Conservation (phyloP, 2,797 vertebrate species). For the Pseudomugil gertrudae region DNA sequence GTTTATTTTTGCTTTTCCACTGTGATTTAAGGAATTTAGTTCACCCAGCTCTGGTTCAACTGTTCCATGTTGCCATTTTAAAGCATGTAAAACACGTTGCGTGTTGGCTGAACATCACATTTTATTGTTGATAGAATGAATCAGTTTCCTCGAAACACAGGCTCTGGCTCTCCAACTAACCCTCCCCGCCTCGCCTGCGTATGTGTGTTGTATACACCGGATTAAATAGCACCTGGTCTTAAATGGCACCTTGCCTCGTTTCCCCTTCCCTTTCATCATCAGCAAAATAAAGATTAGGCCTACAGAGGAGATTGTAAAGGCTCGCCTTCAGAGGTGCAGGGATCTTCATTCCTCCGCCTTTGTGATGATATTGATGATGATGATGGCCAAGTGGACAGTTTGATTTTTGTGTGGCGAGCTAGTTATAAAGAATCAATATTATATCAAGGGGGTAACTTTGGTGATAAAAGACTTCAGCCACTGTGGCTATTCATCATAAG, state of each 20-base stretch:
- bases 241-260: conserved; percentile 80
- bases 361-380: conserved; percentile 99
- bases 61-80: neutral
- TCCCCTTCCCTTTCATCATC: conserved; percentile 88
- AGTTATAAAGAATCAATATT: conserved; percentile 99
- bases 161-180: too few species aligned
- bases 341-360: conserved; percentile 95
- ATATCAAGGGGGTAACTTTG: conserved; percentile 99
- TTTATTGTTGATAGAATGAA: conserved; percentile 31
- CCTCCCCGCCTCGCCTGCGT: neutral
- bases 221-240: conserved; percentile 83
- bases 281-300: conserved; percentile 90
- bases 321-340: conserved; percentile 80
- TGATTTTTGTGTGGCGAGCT: conserved; percentile 99
- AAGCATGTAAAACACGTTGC: neutral
- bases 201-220: conserved; percentile 55
- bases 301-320: conserved; percentile 89
- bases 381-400: conserved; percentile 99
- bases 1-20: neutral
- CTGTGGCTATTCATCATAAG: conserved; percentile 99
- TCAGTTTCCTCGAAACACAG: conserved; percentile 56
- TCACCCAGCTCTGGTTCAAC: neutral
- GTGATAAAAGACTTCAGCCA: conserved; percentile 99
- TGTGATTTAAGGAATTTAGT: neutral
- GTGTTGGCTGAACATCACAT: neutral